Conservation (phyloP, 2,888 invertebrate species). For the Nasonovia ribisnigri region DNA sequence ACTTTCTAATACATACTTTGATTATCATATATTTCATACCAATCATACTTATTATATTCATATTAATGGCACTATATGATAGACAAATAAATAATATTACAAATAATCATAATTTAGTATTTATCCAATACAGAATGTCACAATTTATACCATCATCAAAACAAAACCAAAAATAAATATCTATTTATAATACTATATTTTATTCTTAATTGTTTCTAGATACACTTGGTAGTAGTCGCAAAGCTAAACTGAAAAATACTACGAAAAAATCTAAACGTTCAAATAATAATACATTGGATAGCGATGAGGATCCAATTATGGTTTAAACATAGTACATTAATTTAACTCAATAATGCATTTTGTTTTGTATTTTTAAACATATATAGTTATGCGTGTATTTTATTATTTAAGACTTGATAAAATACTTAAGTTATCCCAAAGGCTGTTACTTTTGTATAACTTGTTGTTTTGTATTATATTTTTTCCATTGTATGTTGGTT, state of each 20-base stretch:
- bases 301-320: conserved; percentile 71
- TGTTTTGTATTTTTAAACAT: conserved; percentile 19
- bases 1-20: not conserved
- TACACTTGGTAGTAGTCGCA: conserved; percentile 57
- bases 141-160: not conserved
- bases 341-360: conserved; percentile 28
- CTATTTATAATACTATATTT: not conserved
- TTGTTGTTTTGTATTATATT: conserved; percentile 51
- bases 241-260: conserved; percentile 54
- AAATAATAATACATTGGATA: conserved; percentile 68
- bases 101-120: not conserved
- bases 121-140: not conserved
- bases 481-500: conserved; percentile 53
- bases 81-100: not conserved
- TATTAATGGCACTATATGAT: not conserved
- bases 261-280: conserved; percentile 61
- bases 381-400: conserved; percentile 43
- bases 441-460: conserved; percentile 65
- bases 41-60: not conserved
- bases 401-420: conserved; percentile 62
- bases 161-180: not conserved
- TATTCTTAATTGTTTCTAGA: conserved; percentile 21
- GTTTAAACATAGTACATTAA: conserved; percentile 68
- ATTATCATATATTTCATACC: not conserved
- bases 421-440: conserved; percentile 64